Conservation (phyloP, 2,113 vertebrate genomes). For the Candoia aspera region DNA sequence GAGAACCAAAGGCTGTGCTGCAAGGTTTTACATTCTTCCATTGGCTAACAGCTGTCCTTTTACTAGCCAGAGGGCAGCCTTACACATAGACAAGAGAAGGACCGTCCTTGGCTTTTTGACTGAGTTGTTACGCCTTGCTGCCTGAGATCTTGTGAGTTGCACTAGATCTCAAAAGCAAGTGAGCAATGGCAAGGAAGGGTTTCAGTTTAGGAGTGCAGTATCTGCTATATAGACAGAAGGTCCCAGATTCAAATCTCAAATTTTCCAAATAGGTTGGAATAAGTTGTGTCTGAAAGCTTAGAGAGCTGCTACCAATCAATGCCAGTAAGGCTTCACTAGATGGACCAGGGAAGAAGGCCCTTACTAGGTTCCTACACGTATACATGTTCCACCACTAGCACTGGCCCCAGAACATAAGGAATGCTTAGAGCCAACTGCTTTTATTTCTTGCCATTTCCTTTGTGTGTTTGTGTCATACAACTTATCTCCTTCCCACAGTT, state of each 20-base stretch:
- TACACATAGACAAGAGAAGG: neutral
- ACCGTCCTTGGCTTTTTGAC: neutral
- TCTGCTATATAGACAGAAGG: neutral
- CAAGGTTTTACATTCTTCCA: neutral
- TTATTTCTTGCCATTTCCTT: neutral
- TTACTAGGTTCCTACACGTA: neutral
- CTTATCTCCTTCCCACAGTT: neutral
- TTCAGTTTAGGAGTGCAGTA: neutral
- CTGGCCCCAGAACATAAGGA: neutral
- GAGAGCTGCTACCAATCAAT: neutral
- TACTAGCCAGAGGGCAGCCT: neutral
- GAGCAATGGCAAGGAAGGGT: too few species aligned
- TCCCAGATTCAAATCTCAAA: neutral
- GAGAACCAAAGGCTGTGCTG: neutral
- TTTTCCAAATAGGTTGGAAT: neutral
- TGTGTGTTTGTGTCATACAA: neutral
- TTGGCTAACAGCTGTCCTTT: neutral
- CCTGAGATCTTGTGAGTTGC: neutral
- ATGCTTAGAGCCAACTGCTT: neutral
- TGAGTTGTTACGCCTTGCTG: neutral
- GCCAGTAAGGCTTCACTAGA: neutral
- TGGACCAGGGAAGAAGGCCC: neutral
- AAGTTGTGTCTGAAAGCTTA: neutral
- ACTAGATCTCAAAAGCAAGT: neutral
- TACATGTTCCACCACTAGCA: neutral